A percentile compares a stretch with the other conserved stretches of the same genome.
Evolutionary conservation across 2,888 invertebrate species (phyloP).

Genomic region (Liposcelis brunnea): DNA sequence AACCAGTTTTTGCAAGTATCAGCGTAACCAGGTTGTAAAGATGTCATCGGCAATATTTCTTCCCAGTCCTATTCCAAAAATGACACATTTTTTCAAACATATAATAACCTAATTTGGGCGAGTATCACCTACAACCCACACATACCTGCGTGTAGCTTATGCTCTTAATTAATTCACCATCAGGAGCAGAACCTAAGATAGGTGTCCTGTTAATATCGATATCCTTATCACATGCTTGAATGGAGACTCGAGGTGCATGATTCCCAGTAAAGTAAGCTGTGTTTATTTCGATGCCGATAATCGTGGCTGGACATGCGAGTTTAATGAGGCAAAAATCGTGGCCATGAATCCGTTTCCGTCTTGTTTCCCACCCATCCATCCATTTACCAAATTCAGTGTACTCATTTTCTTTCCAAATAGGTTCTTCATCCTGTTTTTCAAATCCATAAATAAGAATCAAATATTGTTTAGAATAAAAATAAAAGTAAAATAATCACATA

Average conservation of each 20-base stretch:
- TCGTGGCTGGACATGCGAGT: constrained; percentile 34
- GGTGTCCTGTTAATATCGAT: constrained; percentile 10
- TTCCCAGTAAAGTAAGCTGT: constrained; percentile 47
- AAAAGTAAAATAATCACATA: constrained; percentile 14
- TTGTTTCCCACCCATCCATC: constrained; percentile 54
- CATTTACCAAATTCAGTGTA: constrained; percentile 45
- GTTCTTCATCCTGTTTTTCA: constrained; percentile 27
- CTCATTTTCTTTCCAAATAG: constrained; percentile 36
- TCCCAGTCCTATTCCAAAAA: no score
- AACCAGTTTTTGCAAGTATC: constrained; percentile 41
- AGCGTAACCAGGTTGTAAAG: constrained; percentile 35
- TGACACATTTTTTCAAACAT: no score
- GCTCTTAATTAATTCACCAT: no score
- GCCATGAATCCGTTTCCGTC: constrained; percentile 38
- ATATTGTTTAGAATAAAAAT: neutral
- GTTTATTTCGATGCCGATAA: constrained; percentile 37
- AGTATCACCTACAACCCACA: no score
- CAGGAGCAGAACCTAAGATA: no score
- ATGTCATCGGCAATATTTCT: constrained; percentile 21
- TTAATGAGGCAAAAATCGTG: constrained; percentile 46
- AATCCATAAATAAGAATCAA: neutral
- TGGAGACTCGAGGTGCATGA: constrained; percentile 40
- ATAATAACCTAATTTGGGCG: no score
- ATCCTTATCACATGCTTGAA: constrained; percentile 37
- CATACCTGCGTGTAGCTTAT: no score